phyloP scores from a whole-genome alignment of 2,113 vertebrate genomes.

The Xiphophorus hellerii region DNA sequence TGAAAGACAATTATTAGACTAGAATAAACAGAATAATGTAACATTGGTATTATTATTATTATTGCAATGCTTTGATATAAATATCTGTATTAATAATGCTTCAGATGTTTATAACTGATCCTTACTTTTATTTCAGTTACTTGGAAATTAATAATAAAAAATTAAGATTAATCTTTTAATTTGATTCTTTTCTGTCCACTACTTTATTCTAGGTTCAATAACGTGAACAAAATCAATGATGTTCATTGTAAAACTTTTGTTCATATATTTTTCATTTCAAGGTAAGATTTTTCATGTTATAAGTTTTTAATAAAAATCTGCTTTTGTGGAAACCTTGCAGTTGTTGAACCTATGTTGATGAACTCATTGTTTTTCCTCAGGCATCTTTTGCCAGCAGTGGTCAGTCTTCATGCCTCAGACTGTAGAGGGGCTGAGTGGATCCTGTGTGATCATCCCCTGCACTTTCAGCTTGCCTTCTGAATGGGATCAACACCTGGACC shows the following conservation, averaged over 20 bases:
- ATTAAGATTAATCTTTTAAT: not conserved
- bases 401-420: slow-evolving; percentile 43
- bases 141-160: not conserved
- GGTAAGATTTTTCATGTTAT: slow-evolving; percentile 34
- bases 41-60: not conserved
- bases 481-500: slow-evolving; percentile 36
- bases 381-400: slow-evolving; percentile 40
- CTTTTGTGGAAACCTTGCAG: too few relatives aligned
- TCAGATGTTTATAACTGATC: not conserved
- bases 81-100: not conserved
- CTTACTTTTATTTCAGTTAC: not conserved
- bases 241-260: slow-evolving; percentile 25
- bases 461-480: slow-evolving; percentile 35
- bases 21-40: not conserved
- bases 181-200: not conserved
- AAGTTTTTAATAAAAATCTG: not conserved
- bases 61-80: not conserved
- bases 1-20: not conserved
- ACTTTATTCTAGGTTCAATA: slow-evolving; percentile 1
- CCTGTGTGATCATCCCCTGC: slow-evolving; percentile 66
- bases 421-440: slow-evolving; percentile 57
- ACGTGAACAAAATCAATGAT: slow-evolving; percentile 43
- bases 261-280: slow-evolving; percentile 58
- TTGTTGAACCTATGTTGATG: not conserved
- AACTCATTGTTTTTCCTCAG: slow-evolving; percentile 36